Evolutionary conservation across 2,888 invertebrate species (phyloP), one percentile per base, ranked within the genome.

Genomic region (Endomychus coccineus): DNA sequence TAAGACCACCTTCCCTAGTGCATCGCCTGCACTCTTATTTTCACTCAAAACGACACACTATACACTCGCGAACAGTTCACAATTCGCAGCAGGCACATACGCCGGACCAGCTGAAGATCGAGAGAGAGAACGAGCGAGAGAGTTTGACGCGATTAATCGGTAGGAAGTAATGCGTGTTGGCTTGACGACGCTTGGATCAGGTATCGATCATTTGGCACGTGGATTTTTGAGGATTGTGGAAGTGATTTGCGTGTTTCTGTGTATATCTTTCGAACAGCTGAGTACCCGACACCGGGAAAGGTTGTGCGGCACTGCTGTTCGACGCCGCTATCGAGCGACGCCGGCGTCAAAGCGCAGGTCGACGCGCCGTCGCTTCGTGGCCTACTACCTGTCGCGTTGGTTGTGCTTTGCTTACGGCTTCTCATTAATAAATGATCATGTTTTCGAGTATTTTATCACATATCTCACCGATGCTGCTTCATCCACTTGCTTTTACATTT

Each of bases 241-340:
- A 29, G 36, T 16, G 31, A 24, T 31, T 31, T 32, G 41, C 34
- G 38, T 42, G 36, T 33, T 38, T 19, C 16, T 29, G 25, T 44
- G 43, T 39, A 42, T 39, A 48, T 48, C 44, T 48, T 48, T 45
- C 45, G 43, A 55, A 53, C 56, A 55, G 59, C 56, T 59, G 61
- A 56, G 62, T 54, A 62, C 62, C 60, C 60, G 59, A 59, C 64
- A 58, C 62, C 58, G 58, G 55, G 62, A 58, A 54, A 56, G 61
- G 55, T 62, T 62, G 61, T 64, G 61, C 62, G 62, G 62, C 63
- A 66, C 66, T 66, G 62, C 49, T 50, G 45, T 54, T 50, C 49
- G 52, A 51, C 59, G 59, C 51, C 55, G 60, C 60, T 64, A 63
- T 63, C 59, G 64, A 64, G 54, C 64, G 64, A 59, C 62, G 63